Evolutionary conservation across 2,888 invertebrate species (phyloP).

Genomic region (Synergus laeviventris): DNA sequence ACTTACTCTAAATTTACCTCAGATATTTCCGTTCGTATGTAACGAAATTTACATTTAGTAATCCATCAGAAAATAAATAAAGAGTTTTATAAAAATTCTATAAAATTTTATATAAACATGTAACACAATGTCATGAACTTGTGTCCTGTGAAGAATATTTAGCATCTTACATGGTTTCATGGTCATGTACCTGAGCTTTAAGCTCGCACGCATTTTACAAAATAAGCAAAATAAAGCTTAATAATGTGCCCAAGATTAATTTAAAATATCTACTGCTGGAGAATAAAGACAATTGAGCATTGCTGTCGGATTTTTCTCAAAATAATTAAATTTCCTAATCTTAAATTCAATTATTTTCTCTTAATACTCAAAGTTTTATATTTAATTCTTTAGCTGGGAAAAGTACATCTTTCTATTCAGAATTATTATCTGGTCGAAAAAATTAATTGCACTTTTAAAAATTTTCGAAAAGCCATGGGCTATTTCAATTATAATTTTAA

Average conservation of each 20-base stretch:
- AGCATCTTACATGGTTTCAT: not conserved
- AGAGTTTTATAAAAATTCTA: slow-evolving; percentile 2
- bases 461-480: slow-evolving; percentile 40
- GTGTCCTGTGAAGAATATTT: too few species aligned
- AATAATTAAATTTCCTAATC: not conserved
- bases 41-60: not conserved
- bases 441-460: not conserved
- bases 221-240: not conserved
- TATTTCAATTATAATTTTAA: slow-evolving; percentile 6
- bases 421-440: not conserved
- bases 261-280: not conserved
- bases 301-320: not conserved
- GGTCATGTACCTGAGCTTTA: not conserved
- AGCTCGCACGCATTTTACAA: not conserved
- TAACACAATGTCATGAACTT: not conserved
- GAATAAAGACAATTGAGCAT: not conserved
- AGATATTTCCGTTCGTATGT: not conserved
- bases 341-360: not conserved
- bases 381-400: not conserved
- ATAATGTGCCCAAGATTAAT: not conserved
- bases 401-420: not conserved
- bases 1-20: slow-evolving; percentile 1
- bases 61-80: not conserved
- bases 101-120: not conserved
- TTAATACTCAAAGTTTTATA: not conserved